phyloP scores from a whole-genome alignment of 2,113 vertebrate genomes.

The Petrocephalus microphthalmus region DNA sequence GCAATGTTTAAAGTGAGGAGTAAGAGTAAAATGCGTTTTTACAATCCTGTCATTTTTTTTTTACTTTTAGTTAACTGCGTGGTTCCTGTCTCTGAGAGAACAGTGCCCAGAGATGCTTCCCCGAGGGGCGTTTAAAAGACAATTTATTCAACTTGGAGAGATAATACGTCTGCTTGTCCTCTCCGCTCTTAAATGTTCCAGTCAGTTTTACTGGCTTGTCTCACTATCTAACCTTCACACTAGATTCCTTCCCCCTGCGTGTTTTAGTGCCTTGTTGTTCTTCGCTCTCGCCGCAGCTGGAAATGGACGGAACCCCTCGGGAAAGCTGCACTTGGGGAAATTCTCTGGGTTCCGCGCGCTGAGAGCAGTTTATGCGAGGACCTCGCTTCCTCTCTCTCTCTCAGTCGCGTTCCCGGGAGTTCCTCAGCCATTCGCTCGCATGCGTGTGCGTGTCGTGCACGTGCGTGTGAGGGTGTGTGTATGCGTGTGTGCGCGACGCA shows the following conservation, averaged over 20 bases:
- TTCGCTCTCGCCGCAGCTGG: background rate
- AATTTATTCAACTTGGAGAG: slow-evolving; percentile 66
- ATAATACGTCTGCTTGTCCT: slow-evolving; percentile 61
- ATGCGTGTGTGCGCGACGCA: background rate
- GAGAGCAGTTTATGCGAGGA: background rate
- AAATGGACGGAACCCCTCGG: background rate
- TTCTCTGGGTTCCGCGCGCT: background rate
- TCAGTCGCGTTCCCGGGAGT: background rate
- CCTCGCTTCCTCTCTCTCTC: background rate
- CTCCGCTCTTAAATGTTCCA: slow-evolving; percentile 53
- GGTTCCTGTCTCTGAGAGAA: slow-evolving; percentile 40
- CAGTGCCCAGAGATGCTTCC: slow-evolving; percentile 49
- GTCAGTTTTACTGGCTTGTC: slow-evolving; percentile 52
- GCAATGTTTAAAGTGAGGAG: slow-evolving; percentile 36
- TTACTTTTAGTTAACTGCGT: slow-evolving; percentile 34
- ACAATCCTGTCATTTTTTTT: slow-evolving; percentile 46
- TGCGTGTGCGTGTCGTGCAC: background rate
- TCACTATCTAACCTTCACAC: slow-evolving; percentile 30
- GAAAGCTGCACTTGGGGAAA: background rate
- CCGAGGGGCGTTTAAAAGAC: slow-evolving; percentile 60
- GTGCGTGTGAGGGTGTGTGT: background rate
- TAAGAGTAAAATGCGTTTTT: slow-evolving; percentile 43
- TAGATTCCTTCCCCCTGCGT: slow-evolving; percentile 35
- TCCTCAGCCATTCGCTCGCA: background rate
- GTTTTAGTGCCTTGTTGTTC: slow-evolving; percentile 14